Percentiles rank a stretch among this genome's conserved stretches.
Evolutionary conservation across 2,888 invertebrate genomes (phyloP).

Genomic region (Amblyteles armatorius): DNA sequence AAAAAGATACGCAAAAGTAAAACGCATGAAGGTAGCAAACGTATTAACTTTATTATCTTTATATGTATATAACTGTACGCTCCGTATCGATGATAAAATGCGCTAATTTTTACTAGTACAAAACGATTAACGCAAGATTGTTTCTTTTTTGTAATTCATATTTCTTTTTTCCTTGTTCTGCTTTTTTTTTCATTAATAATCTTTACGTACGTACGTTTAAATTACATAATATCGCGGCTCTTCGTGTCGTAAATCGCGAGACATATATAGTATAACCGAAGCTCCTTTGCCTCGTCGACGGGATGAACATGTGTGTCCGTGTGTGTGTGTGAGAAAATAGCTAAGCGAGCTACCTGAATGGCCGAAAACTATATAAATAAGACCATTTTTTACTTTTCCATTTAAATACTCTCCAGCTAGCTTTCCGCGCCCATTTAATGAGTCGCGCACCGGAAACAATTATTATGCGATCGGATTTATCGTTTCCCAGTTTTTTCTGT

Average conservation of each 20-base stretch:
- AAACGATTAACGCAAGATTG: conserved; percentile 43
- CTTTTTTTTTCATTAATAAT: conserved; percentile 35
- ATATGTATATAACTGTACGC: conserved; percentile 66
- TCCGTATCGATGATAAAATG: conserved; percentile 57
- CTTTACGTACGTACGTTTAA: conserved; percentile 54
- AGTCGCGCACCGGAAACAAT: conserved; percentile 24
- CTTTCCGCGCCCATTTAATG: conserved; percentile 29
- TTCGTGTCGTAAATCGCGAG: conserved; percentile 38
- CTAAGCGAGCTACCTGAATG: conserved; percentile 30
- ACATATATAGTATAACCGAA: conserved; percentile 26
- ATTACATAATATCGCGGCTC: conserved; percentile 45
- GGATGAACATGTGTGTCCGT: neutral
- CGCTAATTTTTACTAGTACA: conserved; percentile 48
- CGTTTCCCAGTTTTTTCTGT: conserved; percentile 26
- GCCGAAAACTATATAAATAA: conserved; percentile 40
- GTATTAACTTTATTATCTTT: conserved; percentile 74
- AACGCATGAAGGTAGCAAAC: conserved; percentile 73
- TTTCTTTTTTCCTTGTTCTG: conserved; percentile 9
- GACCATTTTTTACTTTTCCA: conserved; percentile 22
- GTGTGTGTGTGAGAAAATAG: conserved; percentile 16
- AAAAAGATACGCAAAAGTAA: conserved; percentile 50
- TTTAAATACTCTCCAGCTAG: conserved; percentile 7
- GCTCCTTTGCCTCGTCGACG: conserved; percentile 35
- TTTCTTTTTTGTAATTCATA: neutral
- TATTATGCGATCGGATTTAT: conserved; percentile 24